These are phyloP conservation scores for Phylloscopus trochilus DNA, from an alignment of 2,113 vertebrate species.

Conservation along the genomic window DNA sequence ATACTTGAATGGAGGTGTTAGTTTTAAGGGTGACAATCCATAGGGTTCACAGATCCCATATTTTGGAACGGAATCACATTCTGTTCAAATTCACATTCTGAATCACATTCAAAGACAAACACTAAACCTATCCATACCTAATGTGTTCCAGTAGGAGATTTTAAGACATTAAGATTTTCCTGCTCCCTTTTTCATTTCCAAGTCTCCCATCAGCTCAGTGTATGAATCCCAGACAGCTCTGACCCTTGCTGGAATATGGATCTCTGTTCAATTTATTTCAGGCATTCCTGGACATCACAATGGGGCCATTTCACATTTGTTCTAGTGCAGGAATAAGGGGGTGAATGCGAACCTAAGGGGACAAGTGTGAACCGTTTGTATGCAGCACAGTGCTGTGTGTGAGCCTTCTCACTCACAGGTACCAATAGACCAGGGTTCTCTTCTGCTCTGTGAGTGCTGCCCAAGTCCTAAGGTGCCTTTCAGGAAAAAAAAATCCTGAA, in stretches of 20 bases:
- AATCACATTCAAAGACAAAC: not conserved
- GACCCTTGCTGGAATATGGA: not conserved
- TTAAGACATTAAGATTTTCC: not conserved
- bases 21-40: not conserved
- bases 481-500: not conserved
- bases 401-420: not conserved
- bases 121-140: not conserved
- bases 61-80: not conserved
- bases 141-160: not conserved
- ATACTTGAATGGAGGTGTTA: not conserved
- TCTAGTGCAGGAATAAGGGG: not conserved
- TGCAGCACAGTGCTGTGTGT: rapidly evolving
- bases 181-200: not conserved
- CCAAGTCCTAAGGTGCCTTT: rapidly evolving
- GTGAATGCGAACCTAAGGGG: not conserved
- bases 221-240: not conserved
- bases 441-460: not conserved
- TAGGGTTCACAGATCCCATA: not conserved
- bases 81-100: not conserved
- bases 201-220: not conserved
- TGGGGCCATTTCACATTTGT: not conserved
- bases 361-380: rapidly evolving
- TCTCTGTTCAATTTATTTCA: not conserved
- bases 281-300: not conserved
- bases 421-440: not conserved